Evolutionary conservation across 92 coral and sea anemone genomes (phyloP).

Genomic region (Bergia sp.): DNA sequence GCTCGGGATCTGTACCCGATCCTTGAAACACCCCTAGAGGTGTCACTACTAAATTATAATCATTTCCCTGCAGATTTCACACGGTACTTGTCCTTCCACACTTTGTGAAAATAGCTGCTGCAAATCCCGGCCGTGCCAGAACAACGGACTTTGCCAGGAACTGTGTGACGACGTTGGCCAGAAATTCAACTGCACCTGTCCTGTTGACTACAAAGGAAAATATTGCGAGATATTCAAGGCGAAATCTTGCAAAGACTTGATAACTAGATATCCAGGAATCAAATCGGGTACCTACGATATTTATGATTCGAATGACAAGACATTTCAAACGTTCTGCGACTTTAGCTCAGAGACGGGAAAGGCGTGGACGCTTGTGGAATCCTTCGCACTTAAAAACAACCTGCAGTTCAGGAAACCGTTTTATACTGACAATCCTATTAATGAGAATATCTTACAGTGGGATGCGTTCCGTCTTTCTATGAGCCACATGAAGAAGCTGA

Average conservation of each 20-base stretch:
- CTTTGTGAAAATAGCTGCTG: slow-evolving; percentile 23
- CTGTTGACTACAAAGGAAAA: slow-evolving; percentile 6
- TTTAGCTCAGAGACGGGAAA: not conserved
- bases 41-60: no score
- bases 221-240: slow-evolving; percentile 10
- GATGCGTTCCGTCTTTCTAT: slow-evolving; percentile 29
- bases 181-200: slow-evolving; percentile 25
- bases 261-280: not conserved
- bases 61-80: not conserved
- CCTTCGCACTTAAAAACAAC: slow-evolving; percentile 6
- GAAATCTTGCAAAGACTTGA: slow-evolving; percentile 17
- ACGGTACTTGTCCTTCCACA: not conserved
- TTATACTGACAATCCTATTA: not conserved
- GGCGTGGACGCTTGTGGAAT: slow-evolving; percentile 10
- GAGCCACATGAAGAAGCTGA: slow-evolving; percentile 24
- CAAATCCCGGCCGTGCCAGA: slow-evolving; percentile 25
- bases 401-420: not conserved
- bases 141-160: slow-evolving; percentile 4
- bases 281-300: not conserved
- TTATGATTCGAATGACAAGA: not conserved
- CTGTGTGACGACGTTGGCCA: not conserved
- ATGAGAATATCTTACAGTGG: slow-evolving; percentile 17
- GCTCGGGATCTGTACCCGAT: no score
- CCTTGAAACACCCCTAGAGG: no score
- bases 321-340: slow-evolving; percentile 11